Evolutionary conservation across 2,113 vertebrate species (phyloP).

Genomic region (Menidia beryllina): DNA sequence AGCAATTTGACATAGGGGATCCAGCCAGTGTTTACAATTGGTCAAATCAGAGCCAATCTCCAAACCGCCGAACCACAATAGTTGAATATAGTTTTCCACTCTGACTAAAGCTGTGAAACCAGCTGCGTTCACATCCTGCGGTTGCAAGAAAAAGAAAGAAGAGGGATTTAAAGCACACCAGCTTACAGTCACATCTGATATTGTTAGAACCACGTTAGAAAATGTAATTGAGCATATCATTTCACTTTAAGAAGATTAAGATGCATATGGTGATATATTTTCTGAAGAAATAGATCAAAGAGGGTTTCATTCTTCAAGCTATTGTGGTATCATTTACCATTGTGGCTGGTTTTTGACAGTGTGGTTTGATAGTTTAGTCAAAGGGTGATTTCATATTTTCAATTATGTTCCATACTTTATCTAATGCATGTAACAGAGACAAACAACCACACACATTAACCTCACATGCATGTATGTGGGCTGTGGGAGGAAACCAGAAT

Average conservation of each 20-base stretch:
- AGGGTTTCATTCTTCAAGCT: conserved; percentile 8
- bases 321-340: conserved; percentile 19
- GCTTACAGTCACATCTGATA: conserved; percentile 39
- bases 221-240: conserved; percentile 20
- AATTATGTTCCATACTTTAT: neutral
- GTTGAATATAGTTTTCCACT: conserved; percentile 59
- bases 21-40: conserved; percentile 50
- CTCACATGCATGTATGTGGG: no score
- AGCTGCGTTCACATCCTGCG: conserved; percentile 59
- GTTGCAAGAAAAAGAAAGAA: conserved; percentile 55
- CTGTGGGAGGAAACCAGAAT: no score
- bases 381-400: neutral
- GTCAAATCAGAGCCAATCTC: conserved; percentile 52
- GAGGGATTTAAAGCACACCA: conserved; percentile 44
- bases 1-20: conserved; percentile 56
- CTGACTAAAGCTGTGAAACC: conserved; percentile 54
- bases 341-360: no score
- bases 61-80: conserved; percentile 58
- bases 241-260: conserved; percentile 27
- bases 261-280: conserved; percentile 21
- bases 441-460: no score
- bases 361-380: no score
- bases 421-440: no score
- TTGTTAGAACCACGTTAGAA: conserved; percentile 34
- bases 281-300: conserved; percentile 14